Evolutionary conservation across 2,113 vertebrate genomes (phyloP).

Genomic region (Acinonyx jubatus): DNA sequence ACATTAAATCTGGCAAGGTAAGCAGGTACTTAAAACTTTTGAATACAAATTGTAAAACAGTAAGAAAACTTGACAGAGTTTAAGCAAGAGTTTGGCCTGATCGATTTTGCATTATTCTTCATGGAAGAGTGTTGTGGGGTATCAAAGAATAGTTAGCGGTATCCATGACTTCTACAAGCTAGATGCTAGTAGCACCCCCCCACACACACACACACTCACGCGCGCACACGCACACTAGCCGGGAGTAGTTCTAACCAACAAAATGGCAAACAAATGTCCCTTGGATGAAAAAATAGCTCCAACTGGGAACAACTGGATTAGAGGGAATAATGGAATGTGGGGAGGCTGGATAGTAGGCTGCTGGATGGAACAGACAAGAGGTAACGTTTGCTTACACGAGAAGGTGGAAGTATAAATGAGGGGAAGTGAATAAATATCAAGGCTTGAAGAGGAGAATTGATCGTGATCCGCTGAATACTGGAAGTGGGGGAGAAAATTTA

Average conservation of each 20-base stretch:
- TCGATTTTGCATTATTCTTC: background rate
- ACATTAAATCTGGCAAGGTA: background rate
- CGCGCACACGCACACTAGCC: background rate
- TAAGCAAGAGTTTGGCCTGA: background rate
- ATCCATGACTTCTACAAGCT: background rate
- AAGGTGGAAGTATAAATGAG: background rate
- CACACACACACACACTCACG: too few relatives aligned
- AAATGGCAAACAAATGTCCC: background rate
- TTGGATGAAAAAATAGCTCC: background rate
- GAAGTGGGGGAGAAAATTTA: background rate
- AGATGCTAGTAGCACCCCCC: background rate
- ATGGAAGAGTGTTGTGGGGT: background rate
- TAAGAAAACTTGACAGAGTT: background rate
- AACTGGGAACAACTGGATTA: background rate
- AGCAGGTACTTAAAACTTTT: background rate
- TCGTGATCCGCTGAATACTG: background rate
- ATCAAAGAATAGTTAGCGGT: background rate
- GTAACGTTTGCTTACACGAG: background rate
- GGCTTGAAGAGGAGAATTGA: background rate
- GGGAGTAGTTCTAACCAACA: background rate
- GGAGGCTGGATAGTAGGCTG: fast-evolving
- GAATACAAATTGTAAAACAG: background rate
- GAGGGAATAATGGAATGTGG: background rate
- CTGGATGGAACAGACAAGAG: background rate
- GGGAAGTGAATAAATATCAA: background rate